These are phyloP conservation scores for Reinhardtius hippoglossoides DNA, from an alignment of 2,113 vertebrate genomes.

Conservation along the genomic window DNA sequence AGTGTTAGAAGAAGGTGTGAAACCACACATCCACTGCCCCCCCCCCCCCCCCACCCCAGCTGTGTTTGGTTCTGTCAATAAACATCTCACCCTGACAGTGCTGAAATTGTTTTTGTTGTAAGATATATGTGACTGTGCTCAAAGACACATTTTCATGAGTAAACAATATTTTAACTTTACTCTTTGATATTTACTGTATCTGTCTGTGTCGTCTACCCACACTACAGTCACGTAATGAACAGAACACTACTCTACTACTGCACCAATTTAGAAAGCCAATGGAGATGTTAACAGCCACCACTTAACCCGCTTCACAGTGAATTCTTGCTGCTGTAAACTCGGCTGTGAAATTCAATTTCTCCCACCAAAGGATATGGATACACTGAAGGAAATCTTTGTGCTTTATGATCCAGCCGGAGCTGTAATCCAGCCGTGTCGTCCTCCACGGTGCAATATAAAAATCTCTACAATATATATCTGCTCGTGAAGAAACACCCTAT, in stretches of 20 bases:
- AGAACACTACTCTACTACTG: slow-evolving; percentile 14
- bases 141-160: too few species aligned
- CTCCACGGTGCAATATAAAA: slow-evolving; percentile 68
- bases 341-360: slow-evolving; percentile 66
- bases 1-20: not conserved
- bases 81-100: not conserved
- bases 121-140: too few species aligned
- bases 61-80: not conserved
- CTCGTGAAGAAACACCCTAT: slow-evolving; percentile 64
- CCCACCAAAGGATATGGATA: slow-evolving; percentile 43
- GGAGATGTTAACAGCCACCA: slow-evolving; percentile 59
- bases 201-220: not conserved
- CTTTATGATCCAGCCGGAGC: slow-evolving; percentile 64
- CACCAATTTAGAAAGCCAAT: slow-evolving; percentile 34
- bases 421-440: slow-evolving; percentile 54
- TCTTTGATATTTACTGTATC: not conserved
- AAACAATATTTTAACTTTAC: too few species aligned
- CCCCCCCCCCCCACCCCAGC: too few species aligned
- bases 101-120: not conserved
- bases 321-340: slow-evolving; percentile 58
- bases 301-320: slow-evolving; percentile 44
- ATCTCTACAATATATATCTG: slow-evolving; percentile 63
- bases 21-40: not conserved
- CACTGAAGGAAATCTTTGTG: slow-evolving; percentile 47
- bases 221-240: slow-evolving; percentile 4